phyloP scores from a whole-genome alignment of 2,888 invertebrate genomes.

The Troides oblongomaculatus region DNA sequence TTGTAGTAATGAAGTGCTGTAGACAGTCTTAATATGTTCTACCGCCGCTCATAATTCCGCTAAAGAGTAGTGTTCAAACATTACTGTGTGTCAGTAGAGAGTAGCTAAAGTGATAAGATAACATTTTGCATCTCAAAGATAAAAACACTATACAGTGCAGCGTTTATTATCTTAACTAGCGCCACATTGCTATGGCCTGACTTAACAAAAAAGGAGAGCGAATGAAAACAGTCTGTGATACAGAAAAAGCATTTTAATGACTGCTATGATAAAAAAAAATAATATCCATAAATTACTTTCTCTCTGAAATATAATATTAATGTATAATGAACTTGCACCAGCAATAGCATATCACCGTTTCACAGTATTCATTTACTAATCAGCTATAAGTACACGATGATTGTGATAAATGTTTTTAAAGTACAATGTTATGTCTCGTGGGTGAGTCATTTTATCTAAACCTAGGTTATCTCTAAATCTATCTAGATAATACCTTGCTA shows the following conservation, averaged over 20 bases:
- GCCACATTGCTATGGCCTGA: no score
- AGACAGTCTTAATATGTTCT: no score
- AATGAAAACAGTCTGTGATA: conserved; percentile 16
- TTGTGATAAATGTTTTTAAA: conserved; percentile 31
- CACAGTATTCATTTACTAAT: conserved; percentile 21
- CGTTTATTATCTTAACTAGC: no score
- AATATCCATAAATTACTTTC: not conserved
- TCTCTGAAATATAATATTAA: not conserved
- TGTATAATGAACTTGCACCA: not conserved
- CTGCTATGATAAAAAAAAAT: not conserved
- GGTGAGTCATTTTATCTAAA: not conserved
- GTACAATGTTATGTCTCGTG: conserved; percentile 10
- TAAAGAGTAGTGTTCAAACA: no score
- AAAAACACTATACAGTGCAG: no score
- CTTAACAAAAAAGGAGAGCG: not conserved
- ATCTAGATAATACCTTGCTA: not conserved
- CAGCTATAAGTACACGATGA: conserved; percentile 13
- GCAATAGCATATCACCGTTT: conserved; percentile 17
- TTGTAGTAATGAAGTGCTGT: no score
- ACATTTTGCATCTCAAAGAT: no score
- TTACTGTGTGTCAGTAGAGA: no score
- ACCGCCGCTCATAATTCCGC: no score
- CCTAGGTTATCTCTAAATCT: no score
- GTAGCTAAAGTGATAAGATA: no score
- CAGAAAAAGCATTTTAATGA: conserved; percentile 13